phyloP scores from a whole-genome alignment of 2,888 invertebrate genomes.

The Stramonita haemastoma region DNA sequence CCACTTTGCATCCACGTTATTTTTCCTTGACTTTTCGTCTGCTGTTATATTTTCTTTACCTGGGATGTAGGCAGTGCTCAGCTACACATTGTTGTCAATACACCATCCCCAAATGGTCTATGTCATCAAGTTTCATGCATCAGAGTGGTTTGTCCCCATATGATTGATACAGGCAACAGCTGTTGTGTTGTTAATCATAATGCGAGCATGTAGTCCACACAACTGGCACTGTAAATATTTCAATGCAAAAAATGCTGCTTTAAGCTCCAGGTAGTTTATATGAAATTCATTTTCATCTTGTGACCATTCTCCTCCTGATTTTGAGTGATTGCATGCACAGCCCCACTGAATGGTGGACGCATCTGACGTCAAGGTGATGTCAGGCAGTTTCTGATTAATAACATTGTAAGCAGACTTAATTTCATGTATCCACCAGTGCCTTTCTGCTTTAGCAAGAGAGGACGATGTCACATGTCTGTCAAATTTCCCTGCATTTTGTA shows the following conservation, averaged over 20 bases:
- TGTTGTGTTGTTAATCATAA: constrained; percentile 41
- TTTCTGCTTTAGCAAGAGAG: not conserved
- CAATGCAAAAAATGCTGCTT: constrained; percentile 40
- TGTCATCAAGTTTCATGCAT: too few species aligned
- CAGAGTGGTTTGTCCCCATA: constrained; percentile 35
- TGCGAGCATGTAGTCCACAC: constrained; percentile 33
- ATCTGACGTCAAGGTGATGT: constrained; percentile 27
- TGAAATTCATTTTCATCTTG: too few species aligned
- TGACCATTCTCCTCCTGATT: too few species aligned
- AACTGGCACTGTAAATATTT: constrained; percentile 4
- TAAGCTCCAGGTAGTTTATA: too few species aligned
- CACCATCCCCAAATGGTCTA: too few species aligned
- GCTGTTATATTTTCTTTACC: too few species aligned
- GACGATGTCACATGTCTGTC: not conserved
- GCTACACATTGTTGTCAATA: too few species aligned
- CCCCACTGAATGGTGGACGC: constrained; percentile 31
- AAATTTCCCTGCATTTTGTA: too few species aligned
- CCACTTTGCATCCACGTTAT: too few species aligned
- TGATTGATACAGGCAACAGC: constrained; percentile 42
- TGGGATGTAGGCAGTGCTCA: too few species aligned
- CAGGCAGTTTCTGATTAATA: too few species aligned
- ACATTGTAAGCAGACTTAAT: not conserved
- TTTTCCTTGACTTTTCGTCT: too few species aligned
- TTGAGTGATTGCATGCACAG: not conserved
- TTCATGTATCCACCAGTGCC: constrained; percentile 36